Evolutionary conservation across 2,888 invertebrate species (phyloP).

Genomic region (Meandrusa payeni): DNA sequence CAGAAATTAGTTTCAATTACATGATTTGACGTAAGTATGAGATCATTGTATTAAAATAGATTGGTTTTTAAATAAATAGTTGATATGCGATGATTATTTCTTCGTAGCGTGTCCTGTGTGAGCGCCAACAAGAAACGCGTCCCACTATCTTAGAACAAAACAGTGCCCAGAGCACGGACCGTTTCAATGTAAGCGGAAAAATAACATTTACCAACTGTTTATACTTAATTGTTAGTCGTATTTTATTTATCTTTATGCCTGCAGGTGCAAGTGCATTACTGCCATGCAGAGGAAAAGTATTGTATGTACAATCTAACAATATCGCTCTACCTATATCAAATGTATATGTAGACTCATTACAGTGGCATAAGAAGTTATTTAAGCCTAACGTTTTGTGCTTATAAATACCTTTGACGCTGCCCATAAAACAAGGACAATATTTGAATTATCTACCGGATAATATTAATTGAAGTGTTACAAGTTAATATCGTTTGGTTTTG

Average conservation of each 20-base stretch:
- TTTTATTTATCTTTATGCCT: slow-evolving; percentile 23
- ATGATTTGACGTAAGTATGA: neutral
- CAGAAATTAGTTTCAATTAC: neutral
- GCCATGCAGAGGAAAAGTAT: slow-evolving; percentile 23
- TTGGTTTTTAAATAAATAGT: slow-evolving; percentile 3
- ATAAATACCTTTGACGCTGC: slow-evolving; percentile 5
- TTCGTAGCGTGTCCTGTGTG: slow-evolving; percentile 19
- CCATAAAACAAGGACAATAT: neutral
- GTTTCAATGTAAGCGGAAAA: slow-evolving; percentile 24
- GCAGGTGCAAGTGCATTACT: slow-evolving; percentile 22
- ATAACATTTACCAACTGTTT: slow-evolving; percentile 21
- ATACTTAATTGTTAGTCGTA: slow-evolving; percentile 22
- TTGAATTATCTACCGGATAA: slow-evolving; percentile 7
- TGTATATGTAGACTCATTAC: neutral
- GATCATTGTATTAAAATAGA: neutral
- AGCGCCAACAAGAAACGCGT: slow-evolving; percentile 14
- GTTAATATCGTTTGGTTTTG: too few species aligned
- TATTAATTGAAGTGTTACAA: neutral
- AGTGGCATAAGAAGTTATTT: slow-evolving; percentile 6
- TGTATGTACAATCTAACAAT: slow-evolving; percentile 19
- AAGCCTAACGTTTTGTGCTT: slow-evolving; percentile 7
- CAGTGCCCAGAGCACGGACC: slow-evolving; percentile 19
- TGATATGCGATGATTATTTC: slow-evolving; percentile 22
- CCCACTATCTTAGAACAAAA: slow-evolving; percentile 19
- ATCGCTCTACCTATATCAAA: slow-evolving; percentile 13